A percentile compares a stretch with the other conserved stretches of the same genome.
Conservation (phyloP, 2,113 vertebrate genomes). For the Cettia cetti region DNA sequence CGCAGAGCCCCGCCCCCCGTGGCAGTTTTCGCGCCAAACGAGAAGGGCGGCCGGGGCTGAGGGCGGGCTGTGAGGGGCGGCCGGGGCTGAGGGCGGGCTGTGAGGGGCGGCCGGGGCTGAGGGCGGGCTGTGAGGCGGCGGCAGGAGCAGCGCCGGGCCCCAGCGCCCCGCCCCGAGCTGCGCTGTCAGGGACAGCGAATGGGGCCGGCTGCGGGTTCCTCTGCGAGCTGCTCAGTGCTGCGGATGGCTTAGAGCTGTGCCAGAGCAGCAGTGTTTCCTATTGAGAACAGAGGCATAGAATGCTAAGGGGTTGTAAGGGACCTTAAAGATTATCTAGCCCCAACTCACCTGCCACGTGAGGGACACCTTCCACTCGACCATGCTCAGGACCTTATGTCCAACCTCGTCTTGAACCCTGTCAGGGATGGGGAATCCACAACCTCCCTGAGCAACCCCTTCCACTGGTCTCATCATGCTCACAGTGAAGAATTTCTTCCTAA, state of each 20-base stretch:
- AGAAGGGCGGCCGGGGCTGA: too few relatives aligned
- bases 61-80: too few relatives aligned
- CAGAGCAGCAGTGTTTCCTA: not conserved
- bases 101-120: too few relatives aligned
- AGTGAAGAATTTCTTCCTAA: not conserved
- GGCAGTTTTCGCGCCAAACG: constrained; percentile 71
- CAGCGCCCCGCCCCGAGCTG: too few relatives aligned
- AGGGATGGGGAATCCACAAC: not conserved
- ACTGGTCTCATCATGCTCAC: not conserved
- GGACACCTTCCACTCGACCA: not conserved
- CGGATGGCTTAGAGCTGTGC: not conserved
- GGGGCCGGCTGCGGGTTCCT: rapidly evolving
- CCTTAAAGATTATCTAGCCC: not conserved
- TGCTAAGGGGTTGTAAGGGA: not conserved
- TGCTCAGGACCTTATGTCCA: not conserved
- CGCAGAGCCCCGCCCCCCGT: not conserved
- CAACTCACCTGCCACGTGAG: not conserved
- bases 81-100: too few relatives aligned
- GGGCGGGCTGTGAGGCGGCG: not conserved
- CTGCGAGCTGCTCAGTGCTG: not conserved
- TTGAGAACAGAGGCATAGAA: rapidly evolving
- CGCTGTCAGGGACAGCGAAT: rapidly evolving
- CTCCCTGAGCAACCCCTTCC: not conserved
- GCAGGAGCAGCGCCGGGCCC: not conserved
- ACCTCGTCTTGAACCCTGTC: not conserved